Percentiles rank a stretch among this genome's conserved stretches.
These are phyloP conservation scores for Caenorhabditis zanzibari DNA, from an alignment of 2,888 invertebrate genomes.

Conservation along the genomic window DNA sequence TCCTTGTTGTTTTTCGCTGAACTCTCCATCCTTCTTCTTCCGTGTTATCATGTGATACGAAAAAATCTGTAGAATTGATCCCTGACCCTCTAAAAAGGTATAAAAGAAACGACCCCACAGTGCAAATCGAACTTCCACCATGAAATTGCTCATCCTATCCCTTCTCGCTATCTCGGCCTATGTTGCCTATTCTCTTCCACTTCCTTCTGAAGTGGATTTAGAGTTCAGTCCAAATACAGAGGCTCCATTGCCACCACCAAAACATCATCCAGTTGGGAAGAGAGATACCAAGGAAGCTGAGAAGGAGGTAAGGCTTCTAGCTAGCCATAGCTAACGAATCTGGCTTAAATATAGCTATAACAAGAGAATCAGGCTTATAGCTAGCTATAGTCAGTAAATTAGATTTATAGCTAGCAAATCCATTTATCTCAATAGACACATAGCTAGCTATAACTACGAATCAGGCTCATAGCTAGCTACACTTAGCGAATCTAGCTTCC, in stretches of 20 bases:
- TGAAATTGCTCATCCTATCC: background rate
- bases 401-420: too few species aligned
- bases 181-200: background rate
- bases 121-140: too few species aligned
- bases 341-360: too few species aligned
- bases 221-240: slow-evolving; percentile 12
- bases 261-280: slow-evolving; percentile 15
- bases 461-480: too few species aligned
- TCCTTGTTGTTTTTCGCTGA: slow-evolving; percentile 1
- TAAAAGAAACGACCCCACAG: too few species aligned
- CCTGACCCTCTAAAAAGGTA: background rate
- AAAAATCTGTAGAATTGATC: background rate
- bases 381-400: too few species aligned
- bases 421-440: too few species aligned
- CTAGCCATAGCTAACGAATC: too few species aligned
- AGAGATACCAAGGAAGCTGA: background rate
- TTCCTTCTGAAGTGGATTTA: background rate
- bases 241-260: slow-evolving; percentile 5
- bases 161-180: background rate
- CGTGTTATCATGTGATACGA: too few species aligned
- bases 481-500: too few species aligned
- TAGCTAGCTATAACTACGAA: too few species aligned
- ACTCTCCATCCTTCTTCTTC: background rate
- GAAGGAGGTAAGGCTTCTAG: background rate
- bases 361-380: too few species aligned